phyloP scores from a whole-genome alignment of 2,888 invertebrate species.

The Asteroscopus sphinx region DNA sequence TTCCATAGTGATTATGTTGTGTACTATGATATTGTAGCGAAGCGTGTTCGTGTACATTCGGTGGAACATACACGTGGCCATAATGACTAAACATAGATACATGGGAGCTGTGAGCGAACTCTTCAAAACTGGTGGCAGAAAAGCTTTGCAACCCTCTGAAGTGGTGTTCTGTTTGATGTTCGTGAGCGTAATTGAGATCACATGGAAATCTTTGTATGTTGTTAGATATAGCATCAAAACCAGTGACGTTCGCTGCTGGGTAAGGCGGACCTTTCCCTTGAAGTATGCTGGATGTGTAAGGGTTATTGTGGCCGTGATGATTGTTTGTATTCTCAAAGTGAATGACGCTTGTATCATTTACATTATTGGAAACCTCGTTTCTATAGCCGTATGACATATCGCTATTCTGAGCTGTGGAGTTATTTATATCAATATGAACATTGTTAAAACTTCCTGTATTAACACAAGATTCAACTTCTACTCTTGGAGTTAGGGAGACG shows the following conservation, averaged over 20 bases:
- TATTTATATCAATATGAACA: conserved; percentile 91
- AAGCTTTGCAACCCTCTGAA: conserved; percentile 84
- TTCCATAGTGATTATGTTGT: conserved; percentile 79
- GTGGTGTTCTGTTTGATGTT: conserved; percentile 75
- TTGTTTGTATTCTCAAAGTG: conserved; percentile 83
- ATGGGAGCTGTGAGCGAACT: conserved; percentile 88
- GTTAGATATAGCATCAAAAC: conserved; percentile 75
- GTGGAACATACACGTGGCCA: conserved; percentile 83
- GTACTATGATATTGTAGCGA: conserved; percentile 77
- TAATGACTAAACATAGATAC: conserved; percentile 88
- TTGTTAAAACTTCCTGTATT: conserved; percentile 92
- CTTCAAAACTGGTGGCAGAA: conserved; percentile 86
- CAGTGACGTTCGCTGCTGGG: conserved; percentile 69
- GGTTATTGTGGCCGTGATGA: conserved; percentile 79
- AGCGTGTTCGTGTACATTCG: conserved; percentile 74
- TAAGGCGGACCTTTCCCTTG: conserved; percentile 85
- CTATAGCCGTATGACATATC: conserved; percentile 73
- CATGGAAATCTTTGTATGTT: conserved; percentile 84
- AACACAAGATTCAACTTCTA: conserved; percentile 91
- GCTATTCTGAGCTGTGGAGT: conserved; percentile 59
- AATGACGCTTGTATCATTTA: conserved; percentile 71
- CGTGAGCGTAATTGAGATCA: conserved; percentile 85
- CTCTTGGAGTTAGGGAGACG: conserved; percentile 87
- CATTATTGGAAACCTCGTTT: conserved; percentile 83
- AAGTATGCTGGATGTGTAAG: conserved; percentile 83